Evolutionary conservation across 2,797 vertebrate species (phyloP).

Genomic region (Phylloscopus collybita): DNA sequence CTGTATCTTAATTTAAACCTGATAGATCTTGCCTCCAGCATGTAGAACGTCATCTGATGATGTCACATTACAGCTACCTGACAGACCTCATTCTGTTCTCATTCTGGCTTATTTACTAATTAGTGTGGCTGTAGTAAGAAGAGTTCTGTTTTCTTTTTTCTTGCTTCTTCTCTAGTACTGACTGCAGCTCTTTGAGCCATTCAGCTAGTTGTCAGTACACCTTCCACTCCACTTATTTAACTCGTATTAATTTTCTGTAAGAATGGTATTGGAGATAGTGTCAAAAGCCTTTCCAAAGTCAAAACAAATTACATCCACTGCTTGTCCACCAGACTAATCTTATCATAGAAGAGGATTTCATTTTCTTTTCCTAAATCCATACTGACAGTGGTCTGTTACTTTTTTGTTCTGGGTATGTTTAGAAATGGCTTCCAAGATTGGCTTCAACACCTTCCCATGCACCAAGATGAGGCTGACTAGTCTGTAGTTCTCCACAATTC

Average conservation of each 20-base stretch:
- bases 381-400: neutral
- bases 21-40: neutral
- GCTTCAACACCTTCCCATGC: neutral
- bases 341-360: neutral
- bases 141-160: neutral
- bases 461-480: neutral
- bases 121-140: neutral
- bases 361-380: neutral
- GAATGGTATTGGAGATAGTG: neutral
- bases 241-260: neutral
- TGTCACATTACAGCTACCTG: neutral
- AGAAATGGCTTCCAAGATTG: neutral
- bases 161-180: neutral
- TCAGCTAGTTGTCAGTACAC: neutral
- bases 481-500: neutral
- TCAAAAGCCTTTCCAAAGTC: neutral
- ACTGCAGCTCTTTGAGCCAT: neutral
- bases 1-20: conserved; percentile 3
- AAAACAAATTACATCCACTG: neutral
- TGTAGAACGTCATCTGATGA: neutral
- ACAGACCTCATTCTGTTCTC: neutral
- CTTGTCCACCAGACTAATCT: neutral
- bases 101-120: neutral
- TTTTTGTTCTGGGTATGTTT: neutral
- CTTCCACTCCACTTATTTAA: neutral